Evolutionary conservation across 2,888 invertebrate species (phyloP).

Genomic region (Megalurothrips usitatus): DNA sequence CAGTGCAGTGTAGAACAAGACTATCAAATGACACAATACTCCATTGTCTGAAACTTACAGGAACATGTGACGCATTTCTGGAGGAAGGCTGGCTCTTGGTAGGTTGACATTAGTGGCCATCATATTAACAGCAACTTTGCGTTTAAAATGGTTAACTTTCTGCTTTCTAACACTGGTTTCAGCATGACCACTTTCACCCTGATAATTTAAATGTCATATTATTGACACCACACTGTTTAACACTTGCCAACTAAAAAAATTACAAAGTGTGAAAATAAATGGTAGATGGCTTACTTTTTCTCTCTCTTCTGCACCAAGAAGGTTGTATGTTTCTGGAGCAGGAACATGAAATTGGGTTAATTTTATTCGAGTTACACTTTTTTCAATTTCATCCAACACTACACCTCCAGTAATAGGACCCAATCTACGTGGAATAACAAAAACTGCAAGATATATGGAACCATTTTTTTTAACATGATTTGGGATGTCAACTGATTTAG

Average conservation of each 20-base stretch:
- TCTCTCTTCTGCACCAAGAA: constrained; percentile 36
- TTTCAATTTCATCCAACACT: constrained; percentile 32
- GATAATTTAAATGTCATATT: constrained; percentile 27
- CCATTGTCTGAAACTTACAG: not conserved
- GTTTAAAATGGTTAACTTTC: constrained; percentile 70
- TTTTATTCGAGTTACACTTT: constrained; percentile 57
- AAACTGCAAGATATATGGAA: constrained; percentile 71
- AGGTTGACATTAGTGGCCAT: constrained; percentile 67
- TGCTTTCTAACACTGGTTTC: constrained; percentile 40
- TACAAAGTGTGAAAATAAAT: not conserved
- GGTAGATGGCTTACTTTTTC: not conserved
- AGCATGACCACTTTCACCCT: constrained; percentile 37
- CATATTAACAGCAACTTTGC: constrained; percentile 67
- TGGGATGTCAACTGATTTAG: constrained; percentile 59
- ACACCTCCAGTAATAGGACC: constrained; percentile 34
- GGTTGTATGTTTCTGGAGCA: constrained; percentile 37
- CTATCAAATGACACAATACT: constrained; percentile 3
- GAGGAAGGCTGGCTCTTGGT: constrained; percentile 62
- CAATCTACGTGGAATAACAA: constrained; percentile 51
- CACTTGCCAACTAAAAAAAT: not conserved
- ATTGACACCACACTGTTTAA: not conserved
- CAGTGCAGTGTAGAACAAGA: not conserved
- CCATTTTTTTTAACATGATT: constrained; percentile 76
- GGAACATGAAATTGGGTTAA: constrained; percentile 52
- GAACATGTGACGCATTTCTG: constrained; percentile 51